phyloP scores from a whole-genome alignment of 2,113 vertebrate species.

The Hystrix cristata region DNA sequence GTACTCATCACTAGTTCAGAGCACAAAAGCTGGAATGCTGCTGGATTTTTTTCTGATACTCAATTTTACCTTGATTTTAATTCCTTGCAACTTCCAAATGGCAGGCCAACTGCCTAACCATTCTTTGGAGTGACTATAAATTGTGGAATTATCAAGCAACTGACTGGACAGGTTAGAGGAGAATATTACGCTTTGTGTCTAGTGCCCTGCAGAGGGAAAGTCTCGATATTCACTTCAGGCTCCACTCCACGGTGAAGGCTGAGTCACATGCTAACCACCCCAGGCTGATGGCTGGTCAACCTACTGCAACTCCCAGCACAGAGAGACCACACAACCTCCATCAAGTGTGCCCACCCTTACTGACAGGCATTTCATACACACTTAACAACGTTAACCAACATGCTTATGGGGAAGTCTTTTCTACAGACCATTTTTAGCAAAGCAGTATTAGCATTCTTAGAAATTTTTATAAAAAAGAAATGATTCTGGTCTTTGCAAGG shows the following conservation, averaged over 20 bases:
- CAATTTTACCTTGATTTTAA: conserved; percentile 18
- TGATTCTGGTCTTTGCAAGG: conserved; percentile 39
- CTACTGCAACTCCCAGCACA: background rate
- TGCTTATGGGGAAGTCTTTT: background rate
- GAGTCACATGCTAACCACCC: background rate
- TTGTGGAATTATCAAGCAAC: conserved; percentile 6
- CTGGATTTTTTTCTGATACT: background rate
- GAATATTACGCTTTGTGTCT: background rate
- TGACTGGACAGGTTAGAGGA: background rate
- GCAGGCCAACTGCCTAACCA: conserved; percentile 45
- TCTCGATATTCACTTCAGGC: background rate
- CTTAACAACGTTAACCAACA: background rate
- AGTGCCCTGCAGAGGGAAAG: background rate
- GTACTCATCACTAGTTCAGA: background rate
- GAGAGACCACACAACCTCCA: background rate
- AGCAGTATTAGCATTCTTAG: conserved; percentile 35
- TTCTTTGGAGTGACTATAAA: background rate
- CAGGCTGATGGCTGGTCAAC: background rate
- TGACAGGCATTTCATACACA: background rate
- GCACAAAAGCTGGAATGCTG: background rate
- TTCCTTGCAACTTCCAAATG: background rate
- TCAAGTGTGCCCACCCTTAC: background rate
- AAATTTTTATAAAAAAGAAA: conserved; percentile 61
- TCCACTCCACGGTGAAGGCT: background rate
- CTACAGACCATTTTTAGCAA: conserved; percentile 57